These are phyloP conservation scores for Lindbergichthys nudifrons DNA, from an alignment of 2,797 vertebrate species.

Conservation along the genomic window DNA sequence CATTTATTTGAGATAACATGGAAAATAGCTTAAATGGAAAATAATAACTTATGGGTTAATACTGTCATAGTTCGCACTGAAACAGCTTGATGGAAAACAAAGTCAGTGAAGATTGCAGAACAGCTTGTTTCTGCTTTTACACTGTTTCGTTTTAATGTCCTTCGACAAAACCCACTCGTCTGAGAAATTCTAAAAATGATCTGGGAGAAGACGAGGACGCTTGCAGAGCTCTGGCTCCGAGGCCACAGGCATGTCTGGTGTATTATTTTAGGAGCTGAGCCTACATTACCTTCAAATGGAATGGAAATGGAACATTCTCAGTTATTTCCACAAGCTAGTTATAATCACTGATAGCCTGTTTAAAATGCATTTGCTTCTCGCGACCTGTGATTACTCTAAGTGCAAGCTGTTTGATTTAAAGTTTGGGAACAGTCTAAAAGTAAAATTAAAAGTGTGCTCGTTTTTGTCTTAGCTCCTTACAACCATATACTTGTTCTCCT, in stretches of 20 bases:
- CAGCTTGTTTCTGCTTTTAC: conserved; percentile 21
- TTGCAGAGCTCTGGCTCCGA: conserved; percentile 1
- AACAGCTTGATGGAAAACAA: conserved; percentile 1
- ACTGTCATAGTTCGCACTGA: neutral
- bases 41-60: conserved; percentile 23
- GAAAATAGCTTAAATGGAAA: conserved; percentile 34
- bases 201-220: neutral
- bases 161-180: conserved; percentile 7
- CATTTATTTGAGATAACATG: conserved; percentile 39
- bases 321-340: neutral
- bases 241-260: neutral
- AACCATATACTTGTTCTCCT: conserved; percentile 12
- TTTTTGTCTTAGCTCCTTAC: conserved; percentile 4
- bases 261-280: neutral
- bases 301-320: neutral
- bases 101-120: neutral
- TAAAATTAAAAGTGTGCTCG: neutral
- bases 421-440: neutral
- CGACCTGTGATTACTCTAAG: conserved; percentile 1
- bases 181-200: conserved; percentile 7
- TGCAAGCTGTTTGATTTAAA: conserved; percentile 2
- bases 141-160: neutral
- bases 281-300: conserved; percentile 7
- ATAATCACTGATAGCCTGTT: neutral
- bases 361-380: neutral